Conservation (phyloP, 2,888 invertebrate species). For the Platynereis dumerilii region DNA sequence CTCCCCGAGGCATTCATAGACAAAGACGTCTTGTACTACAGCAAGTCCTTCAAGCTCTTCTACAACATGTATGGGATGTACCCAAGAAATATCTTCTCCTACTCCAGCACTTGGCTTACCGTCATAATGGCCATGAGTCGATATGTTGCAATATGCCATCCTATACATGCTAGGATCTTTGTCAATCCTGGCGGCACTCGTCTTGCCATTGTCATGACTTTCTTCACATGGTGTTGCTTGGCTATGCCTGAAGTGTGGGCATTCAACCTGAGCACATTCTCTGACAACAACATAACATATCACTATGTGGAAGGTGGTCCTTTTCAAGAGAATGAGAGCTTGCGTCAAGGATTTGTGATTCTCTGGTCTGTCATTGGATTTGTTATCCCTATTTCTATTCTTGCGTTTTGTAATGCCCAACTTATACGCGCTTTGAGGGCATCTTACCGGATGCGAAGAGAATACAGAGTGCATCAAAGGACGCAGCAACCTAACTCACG, state of each 20-base stretch:
- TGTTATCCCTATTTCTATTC: conserved; percentile 53
- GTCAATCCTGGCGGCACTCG: conserved; percentile 53
- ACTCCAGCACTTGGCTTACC: conserved; percentile 59
- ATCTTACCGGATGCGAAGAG: conserved; percentile 28
- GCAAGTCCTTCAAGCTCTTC: conserved; percentile 39
- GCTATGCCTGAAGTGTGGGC: conserved; percentile 31
- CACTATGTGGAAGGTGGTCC: conserved; percentile 31
- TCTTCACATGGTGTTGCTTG: conserved; percentile 26
- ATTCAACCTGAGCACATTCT: conserved; percentile 1
- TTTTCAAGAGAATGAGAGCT: conserved; percentile 16
- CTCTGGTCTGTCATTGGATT: conserved; percentile 55
- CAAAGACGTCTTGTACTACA: conserved; percentile 33
- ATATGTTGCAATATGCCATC: conserved; percentile 61
- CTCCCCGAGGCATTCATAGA: conserved; percentile 50
- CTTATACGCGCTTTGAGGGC: conserved; percentile 43
- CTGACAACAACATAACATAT: background rate
- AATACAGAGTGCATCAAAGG: conserved; percentile 30
- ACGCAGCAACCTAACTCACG: conserved; percentile 25
- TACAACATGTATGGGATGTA: conserved; percentile 37
- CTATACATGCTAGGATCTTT: conserved; percentile 55
- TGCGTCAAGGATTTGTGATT: conserved; percentile 28
- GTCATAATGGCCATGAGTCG: conserved; percentile 60
- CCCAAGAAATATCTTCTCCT: conserved; percentile 57
- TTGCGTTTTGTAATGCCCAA: conserved; percentile 56
- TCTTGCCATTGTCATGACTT: conserved; percentile 43